phyloP scores from a whole-genome alignment of 1,140 invertebrate genomes.

The Brachionus asplanchnoidis region DNA sequence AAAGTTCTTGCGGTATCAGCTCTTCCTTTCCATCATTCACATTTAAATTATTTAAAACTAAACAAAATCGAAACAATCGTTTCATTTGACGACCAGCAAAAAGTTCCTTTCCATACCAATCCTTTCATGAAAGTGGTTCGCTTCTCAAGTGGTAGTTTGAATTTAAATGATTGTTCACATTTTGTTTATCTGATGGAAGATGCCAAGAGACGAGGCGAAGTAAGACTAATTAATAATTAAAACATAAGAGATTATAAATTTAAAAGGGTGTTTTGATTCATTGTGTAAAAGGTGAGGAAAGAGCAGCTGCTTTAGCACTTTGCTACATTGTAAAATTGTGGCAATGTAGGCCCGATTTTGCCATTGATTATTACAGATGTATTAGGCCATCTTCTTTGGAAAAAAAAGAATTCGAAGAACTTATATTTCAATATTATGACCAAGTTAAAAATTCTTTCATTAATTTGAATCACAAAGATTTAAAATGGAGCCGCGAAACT shows the following conservation, averaged over 20 bases:
- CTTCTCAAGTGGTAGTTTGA: neutral
- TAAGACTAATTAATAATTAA: neutral
- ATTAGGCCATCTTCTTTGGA: conserved; percentile 32
- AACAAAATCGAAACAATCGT: conserved; percentile 32
- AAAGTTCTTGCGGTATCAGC: conserved; percentile 18
- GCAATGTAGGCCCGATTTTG: conserved; percentile 35
- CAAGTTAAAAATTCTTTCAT: neutral
- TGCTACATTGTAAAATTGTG: conserved; percentile 20
- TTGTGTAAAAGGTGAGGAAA: neutral
- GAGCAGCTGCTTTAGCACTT: conserved; percentile 11
- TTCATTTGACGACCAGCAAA: neutral
- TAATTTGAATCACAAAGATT: neutral
- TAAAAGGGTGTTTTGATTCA: conserved; percentile 29
- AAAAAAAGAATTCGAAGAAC: conserved; percentile 1
- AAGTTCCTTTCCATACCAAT: conserved; percentile 17
- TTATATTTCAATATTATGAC: neutral
- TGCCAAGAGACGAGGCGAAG: neutral
- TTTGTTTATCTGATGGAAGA: conserved; percentile 27
- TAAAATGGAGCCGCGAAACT: conserved; percentile 4
- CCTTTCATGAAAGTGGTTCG: conserved; percentile 1
- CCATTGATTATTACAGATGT: neutral
- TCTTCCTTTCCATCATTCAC: conserved; percentile 8
- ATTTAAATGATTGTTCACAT: conserved; percentile 1
- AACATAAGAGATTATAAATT: neutral
- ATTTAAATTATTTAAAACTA: conserved; percentile 32